Base-by-base conservation (phyloP, 2,113 vertebrate genomes). In the Vicugna pacos region DNA sequence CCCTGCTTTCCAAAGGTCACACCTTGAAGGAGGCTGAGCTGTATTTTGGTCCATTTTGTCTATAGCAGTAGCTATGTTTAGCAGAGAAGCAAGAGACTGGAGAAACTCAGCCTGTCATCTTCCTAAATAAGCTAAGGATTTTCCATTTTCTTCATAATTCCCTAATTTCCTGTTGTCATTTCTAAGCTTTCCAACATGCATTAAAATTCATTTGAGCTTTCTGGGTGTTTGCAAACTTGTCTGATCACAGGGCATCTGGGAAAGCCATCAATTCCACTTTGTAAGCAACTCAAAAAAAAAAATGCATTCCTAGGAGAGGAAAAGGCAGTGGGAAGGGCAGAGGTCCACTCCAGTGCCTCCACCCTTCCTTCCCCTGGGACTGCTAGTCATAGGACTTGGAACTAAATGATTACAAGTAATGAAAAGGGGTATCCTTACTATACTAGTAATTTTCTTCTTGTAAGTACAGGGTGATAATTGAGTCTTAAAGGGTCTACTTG, bases 221-320 rank as follows among this genome's bases (percentile, higher is more conserved):
- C 67, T 17, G 42, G 69, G 69, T 80, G 24, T 87, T 84, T 95
- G 38, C 38, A 20, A 52, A 12, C 60, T 84, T 80, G 77, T 83
- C 73, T 84, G 56, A 84, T 95, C 13, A 58, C 62, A 73, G 56
- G 26, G 35, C 76, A 80, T 95, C 89, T 98, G 95, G 95, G 75
- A 96, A 98, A 97, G 75, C 28, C 65, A 94, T 96, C 80, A 92
- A 8, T 15, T 50, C 35, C 19, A 30, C 52, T 95, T 91, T 79
- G 77, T 89, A 62, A 98, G 85, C 79, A 89, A 73, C 38, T 80
- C 67, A 32, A 35, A 81, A 83, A 92, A n/a, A 65, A 56, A 94
- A 96, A 80, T 14, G 14, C 80, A 75, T 87, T 95, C 65, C 42
- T 84, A 48, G 52, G 92, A 92, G 88, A 95, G 90, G 93, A 96